Evolutionary conservation across 2,888 invertebrate species (phyloP), one percentile per base, ranked within the genome.

Genomic region (Melipona beecheii): DNA sequence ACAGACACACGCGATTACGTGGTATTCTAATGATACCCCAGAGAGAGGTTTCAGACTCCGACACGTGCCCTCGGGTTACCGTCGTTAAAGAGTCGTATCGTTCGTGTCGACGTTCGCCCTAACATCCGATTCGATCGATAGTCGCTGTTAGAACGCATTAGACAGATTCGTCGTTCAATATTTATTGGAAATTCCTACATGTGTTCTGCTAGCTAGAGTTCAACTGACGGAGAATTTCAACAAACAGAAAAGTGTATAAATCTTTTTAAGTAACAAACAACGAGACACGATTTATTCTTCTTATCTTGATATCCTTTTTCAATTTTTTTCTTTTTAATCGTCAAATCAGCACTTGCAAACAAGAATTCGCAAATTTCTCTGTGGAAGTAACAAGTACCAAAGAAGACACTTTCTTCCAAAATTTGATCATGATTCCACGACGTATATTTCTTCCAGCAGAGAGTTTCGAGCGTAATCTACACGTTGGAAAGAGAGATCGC

Each of bases 11-110:
- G 79, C 81, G 84, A 81, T 87, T 88, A 87, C 78, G 83, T 36
- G 82, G 86, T 85, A 86, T 86, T 85, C 85, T 91, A 90, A 90
- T 90, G 90, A 89, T 84, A 73, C 89, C 86, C 86, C 52, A 71
- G 87, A 81, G 87, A 81, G 91, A 86, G 86, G 91, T 91, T 86
- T 81, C 75, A 89, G 74, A 77, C 83, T 83, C 75, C 74, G 72
- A 85, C 84, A 83, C 83, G 85, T 79, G 87, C 86, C 87, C 85
- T 65, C 54, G 78, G 87, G 79, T 84, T 75, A 84, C 83, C 62
- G 66, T 79, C 81, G 81, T 76, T 84, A 81, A 89, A 87, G 89
- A 82, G 76, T 80, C 86, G 78, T 80, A 80, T 78, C 84, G 71
- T 68, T 66, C 58, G 64, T 73, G 83, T 83, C 83, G 76, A 52